Evolutionary conservation across 2,888 invertebrate genomes (phyloP), one percentile per base, ranked within the genome.

Genomic region (Hydrotaea diabolus): DNA sequence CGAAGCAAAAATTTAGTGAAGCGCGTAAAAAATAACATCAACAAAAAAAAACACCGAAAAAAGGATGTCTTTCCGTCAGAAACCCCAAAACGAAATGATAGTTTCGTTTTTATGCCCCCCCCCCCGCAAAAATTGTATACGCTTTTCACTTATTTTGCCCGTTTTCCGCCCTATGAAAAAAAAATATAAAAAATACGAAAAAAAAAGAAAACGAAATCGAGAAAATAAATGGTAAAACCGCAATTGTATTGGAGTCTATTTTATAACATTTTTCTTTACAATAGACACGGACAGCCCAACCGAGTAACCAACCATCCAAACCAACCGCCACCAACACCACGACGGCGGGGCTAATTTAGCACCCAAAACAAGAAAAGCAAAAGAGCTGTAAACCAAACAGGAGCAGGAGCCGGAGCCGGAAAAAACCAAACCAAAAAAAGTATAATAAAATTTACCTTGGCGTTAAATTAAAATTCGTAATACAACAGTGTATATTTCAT

Each of bases 381-480:
- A 21, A 21, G 19, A 36, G 59, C 66, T 57, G 9, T 15, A 19
- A 46, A 78, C 4, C 9, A n/a, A 53, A 55, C n/a, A 53, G 17
- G 9, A 19, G 26, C n/a, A 66, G n/a, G n/a, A n/a, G n/a, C n/a
- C n/a, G n/a, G n/a, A n/a, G n/a, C n/a, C n/a, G n/a, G n/a, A n/a
- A n/a, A n/a, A n/a, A n/a, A n/a, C n/a, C n/a, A n/a, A n/a, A n/a
- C n/a, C n/a, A 76, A 75, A 80, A 57, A 80, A 64, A 74, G 80
- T 57, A 75, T 49, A 84, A 53, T 83, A 55, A 84, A 84, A 86
- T 82, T 84, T 86, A 84, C 86, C 84, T 86, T 80, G 74, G 84
- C 86, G 84, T 86, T 84, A 86, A 86, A 86, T 86, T 84, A 86
- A 86, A 86, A 86, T 82, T 75, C 80, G 79, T 74, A 69, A 79